Evolutionary conservation across 2,113 vertebrate species (phyloP).

Genomic region (Poecilia latipinna): DNA sequence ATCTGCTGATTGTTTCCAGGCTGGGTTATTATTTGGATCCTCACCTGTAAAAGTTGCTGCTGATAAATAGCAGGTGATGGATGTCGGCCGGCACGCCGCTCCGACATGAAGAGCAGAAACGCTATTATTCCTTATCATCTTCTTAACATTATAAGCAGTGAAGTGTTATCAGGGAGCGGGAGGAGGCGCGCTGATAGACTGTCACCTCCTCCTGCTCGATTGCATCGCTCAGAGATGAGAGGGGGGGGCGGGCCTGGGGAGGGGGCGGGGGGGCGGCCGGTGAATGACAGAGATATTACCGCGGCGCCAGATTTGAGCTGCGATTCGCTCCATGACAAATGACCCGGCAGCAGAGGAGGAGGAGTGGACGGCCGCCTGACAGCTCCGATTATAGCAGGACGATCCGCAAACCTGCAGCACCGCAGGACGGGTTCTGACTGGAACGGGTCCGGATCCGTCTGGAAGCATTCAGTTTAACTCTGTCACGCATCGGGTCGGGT

Average conservation of each 20-base stretch:
- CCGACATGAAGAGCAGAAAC: slow-evolving; percentile 49
- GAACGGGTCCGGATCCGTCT: too few species aligned
- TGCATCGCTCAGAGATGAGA: slow-evolving; percentile 63
- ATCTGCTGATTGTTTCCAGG: slow-evolving; percentile 49
- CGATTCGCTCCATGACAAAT: slow-evolving; percentile 74
- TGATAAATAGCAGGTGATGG: slow-evolving; percentile 72
- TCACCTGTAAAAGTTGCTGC: slow-evolving; percentile 49
- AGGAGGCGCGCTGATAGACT: slow-evolving; percentile 72
- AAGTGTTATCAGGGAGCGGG: slow-evolving; percentile 70
- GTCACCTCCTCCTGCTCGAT: slow-evolving; percentile 66
- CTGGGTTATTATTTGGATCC: slow-evolving; percentile 65
- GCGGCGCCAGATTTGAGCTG: slow-evolving; percentile 55
- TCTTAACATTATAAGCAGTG: slow-evolving; percentile 66
- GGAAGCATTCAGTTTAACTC: neutral
- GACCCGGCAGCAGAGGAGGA: slow-evolving; percentile 58
- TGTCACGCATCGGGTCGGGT: too few species aligned
- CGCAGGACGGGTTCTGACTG: neutral
- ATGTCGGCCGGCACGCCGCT: slow-evolving; percentile 52
- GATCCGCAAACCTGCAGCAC: slow-evolving; percentile 32
- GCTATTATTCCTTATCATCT: slow-evolving; percentile 74
- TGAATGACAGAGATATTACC: slow-evolving; percentile 74
- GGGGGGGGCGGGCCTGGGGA: slow-evolving; percentile 21
- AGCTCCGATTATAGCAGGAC: slow-evolving; percentile 57
- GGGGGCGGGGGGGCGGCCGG: slow-evolving; percentile 22
- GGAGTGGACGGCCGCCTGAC: slow-evolving; percentile 50